Percentiles rank a stretch among this genome's conserved stretches.
These are phyloP conservation scores for Mamestra brassicae DNA, from an alignment of 2,888 invertebrate species.

Conservation along the genomic window DNA sequence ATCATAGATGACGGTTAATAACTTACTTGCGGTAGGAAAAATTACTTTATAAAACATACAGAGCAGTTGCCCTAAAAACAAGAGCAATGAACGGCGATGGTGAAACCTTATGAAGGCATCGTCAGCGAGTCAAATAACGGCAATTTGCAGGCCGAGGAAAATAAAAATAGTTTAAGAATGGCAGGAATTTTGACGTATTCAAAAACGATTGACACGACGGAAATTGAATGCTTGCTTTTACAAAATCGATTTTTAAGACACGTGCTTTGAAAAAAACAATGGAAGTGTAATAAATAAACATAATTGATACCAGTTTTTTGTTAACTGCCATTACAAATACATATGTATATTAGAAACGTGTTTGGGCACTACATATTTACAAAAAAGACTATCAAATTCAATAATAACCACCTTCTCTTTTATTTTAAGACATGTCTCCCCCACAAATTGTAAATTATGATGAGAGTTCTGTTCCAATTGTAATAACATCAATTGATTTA, in stretches of 20 bases:
- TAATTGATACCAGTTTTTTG: neutral
- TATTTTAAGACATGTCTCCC: slow-evolving; percentile 68
- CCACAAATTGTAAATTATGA: slow-evolving; percentile 81
- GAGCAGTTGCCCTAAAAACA: slow-evolving; percentile 73
- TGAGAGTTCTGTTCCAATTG: slow-evolving; percentile 87
- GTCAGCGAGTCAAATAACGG: slow-evolving; percentile 71
- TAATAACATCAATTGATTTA: slow-evolving; percentile 91
- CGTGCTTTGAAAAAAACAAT: slow-evolving; percentile 24
- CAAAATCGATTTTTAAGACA: slow-evolving; percentile 21
- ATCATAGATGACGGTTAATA: neutral
- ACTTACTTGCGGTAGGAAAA: neutral
- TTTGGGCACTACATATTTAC: neutral
- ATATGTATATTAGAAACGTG: neutral
- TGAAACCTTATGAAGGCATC: slow-evolving; percentile 73
- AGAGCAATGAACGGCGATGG: slow-evolving; percentile 67
- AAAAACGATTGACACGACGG: slow-evolving; percentile 20
- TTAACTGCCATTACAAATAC: neutral
- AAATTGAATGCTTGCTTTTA: slow-evolving; percentile 22
- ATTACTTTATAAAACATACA: slow-evolving; percentile 25
- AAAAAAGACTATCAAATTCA: slow-evolving; percentile 7
- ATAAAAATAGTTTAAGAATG: slow-evolving; percentile 59
- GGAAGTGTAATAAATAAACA: slow-evolving; percentile 14
- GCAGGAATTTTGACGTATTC: slow-evolving; percentile 34
- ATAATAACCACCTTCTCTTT: slow-evolving; percentile 67
- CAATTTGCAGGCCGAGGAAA: slow-evolving; percentile 51